Conservation (phyloP, 2,797 vertebrate genomes). For the Mormyrus hasselquistii region DNA sequence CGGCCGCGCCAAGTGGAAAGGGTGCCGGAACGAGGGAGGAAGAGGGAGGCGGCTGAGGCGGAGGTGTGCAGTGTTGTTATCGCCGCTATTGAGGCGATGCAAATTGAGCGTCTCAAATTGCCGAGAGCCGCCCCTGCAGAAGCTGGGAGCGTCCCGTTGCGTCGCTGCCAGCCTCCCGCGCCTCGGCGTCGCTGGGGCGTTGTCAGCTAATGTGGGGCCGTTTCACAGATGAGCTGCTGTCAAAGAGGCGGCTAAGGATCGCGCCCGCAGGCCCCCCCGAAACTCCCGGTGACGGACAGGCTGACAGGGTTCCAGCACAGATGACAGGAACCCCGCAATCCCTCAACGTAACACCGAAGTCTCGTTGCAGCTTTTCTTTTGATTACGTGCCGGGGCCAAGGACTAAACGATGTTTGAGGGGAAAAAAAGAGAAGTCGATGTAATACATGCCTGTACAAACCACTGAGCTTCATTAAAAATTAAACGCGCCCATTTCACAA, state of each 20-base stretch:
- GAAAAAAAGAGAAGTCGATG: neutral
- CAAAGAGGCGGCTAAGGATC: conserved; percentile 12
- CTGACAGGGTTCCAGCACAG: neutral
- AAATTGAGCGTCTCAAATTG: conserved; percentile 28
- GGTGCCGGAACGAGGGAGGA: neutral
- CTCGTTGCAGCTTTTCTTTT: neutral
- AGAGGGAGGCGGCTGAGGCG: neutral
- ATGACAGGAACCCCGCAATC: neutral
- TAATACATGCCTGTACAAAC: neutral
- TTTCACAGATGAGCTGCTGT: conserved; percentile 24
- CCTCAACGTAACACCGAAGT: neutral
- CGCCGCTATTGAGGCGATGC: conserved; percentile 18
- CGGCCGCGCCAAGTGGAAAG: neutral
- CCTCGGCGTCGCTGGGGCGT: conserved; percentile 14
- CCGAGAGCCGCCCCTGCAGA: neutral
- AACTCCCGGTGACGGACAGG: neutral
- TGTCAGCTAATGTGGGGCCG: neutral
- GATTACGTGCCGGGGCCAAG: neutral
- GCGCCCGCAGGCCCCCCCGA: neutral
- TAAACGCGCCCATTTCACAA: neutral
- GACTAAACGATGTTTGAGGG: neutral
- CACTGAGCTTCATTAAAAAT: neutral
- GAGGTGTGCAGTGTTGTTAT: neutral
- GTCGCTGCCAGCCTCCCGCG: neutral
- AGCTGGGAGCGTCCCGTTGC: conserved; percentile 19